Evolutionary conservation across 2,888 invertebrate species (phyloP), one percentile per base, ranked within the genome.

Genomic region (Psylliodes chrysocephalus): DNA sequence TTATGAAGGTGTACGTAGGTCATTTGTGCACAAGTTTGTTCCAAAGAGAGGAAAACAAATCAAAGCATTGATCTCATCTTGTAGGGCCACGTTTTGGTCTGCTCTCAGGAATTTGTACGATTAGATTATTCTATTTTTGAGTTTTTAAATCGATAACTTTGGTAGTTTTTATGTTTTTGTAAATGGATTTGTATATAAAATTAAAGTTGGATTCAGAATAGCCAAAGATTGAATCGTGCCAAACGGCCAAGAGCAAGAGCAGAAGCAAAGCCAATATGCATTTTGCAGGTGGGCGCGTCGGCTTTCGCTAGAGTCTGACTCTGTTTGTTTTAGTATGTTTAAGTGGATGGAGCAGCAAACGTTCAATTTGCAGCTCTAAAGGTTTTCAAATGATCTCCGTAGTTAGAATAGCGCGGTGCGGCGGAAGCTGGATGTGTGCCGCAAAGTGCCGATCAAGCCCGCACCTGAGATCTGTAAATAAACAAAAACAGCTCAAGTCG

Each of bases 351-450:
- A 61, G 69, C 66, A 46, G 71, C 63, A 65, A 69, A 70, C 63
- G 59, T 47, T 65, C 8, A 44, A 44, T 25, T 70, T 71, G 72
- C 77, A 75, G 75, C 78, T 77, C 77, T 75, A 64, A 79, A 77
- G 79, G 80, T 82, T 82, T 82, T 80, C 82, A 81, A 79, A 82
- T 82, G 82, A 82, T 82, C 82, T 82, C 82, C 76, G 79, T 81
- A 82, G 79, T 79, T 82, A 81, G 81, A 81, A 77, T 79, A 78
- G 78, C 76, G 75, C 75, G 78, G 79, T 79, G 79, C 79, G 78
- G 77, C 76, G 76, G 77, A 73, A 74, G 78, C 78, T 80, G 79
- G 77, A 78, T 74, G 75, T 76, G 78, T 77, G 76, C 75, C 75
- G 73, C 72, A 68, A 74, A 74, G 73, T 74, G 75, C 74, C 77